Evolutionary conservation across 92 coral and sea anemone genomes (phyloP).

Genomic region (Parazoanthus atlanticus): DNA sequence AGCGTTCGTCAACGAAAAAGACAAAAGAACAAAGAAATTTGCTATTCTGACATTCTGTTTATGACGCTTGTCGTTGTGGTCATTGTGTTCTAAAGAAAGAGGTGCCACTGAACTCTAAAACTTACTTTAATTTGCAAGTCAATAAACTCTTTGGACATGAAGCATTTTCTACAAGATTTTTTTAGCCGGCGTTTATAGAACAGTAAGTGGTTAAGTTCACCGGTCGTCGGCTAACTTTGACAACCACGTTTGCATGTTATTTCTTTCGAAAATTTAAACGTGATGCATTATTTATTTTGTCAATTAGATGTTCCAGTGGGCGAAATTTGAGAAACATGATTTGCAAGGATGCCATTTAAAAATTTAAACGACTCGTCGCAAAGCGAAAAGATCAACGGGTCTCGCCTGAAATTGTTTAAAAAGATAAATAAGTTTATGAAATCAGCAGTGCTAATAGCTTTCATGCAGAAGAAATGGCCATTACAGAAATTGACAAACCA

Average conservation of each 20-base stretch:
- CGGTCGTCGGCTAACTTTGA: too few species aligned
- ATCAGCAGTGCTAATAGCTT: not conserved
- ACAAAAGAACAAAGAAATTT: not conserved
- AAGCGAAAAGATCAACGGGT: not conserved
- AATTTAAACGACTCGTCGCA: not conserved
- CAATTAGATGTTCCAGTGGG: not conserved
- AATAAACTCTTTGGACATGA: too few species aligned
- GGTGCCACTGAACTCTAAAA: too few species aligned
- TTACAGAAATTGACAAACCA: not conserved
- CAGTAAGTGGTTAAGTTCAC: too few species aligned
- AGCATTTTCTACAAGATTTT: too few species aligned
- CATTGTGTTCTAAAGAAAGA: too few species aligned
- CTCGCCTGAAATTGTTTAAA: not conserved
- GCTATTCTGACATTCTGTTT: not conserved
- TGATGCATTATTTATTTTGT: too few species aligned
- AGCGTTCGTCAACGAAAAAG: not conserved
- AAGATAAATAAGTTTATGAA: not conserved
- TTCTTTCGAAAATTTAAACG: not conserved
- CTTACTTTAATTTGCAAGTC: too few species aligned
- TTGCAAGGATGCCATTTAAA: not conserved
- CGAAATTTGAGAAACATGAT: not conserved
- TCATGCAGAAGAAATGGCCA: not conserved
- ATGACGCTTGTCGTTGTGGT: not conserved
- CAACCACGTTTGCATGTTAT: not conserved
- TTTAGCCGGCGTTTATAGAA: too few species aligned